Conservation (phyloP, 2,113 vertebrate species). For the Engystomops pustulosus region DNA sequence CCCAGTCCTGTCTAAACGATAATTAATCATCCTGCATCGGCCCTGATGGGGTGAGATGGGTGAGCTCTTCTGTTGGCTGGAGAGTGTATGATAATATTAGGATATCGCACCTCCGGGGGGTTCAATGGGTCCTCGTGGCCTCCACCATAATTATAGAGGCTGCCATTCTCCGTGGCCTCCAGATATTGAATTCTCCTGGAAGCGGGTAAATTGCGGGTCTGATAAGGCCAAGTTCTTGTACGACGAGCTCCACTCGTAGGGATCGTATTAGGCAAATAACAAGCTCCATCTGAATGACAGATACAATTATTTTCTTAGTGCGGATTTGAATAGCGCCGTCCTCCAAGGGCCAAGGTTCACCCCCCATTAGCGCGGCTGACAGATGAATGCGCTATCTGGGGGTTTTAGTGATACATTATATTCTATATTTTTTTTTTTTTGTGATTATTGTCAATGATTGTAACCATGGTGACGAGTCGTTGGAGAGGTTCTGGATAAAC, state of each 20-base stretch:
- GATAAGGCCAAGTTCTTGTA: slow-evolving; percentile 75
- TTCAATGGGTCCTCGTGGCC: slow-evolving; percentile 66
- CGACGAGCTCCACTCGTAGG: slow-evolving; percentile 72
- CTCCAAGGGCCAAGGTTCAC: slow-evolving; percentile 72
- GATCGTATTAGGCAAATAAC: slow-evolving; percentile 78
- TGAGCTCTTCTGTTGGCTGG: slow-evolving; percentile 58
- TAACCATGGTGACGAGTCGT: slow-evolving; percentile 76
- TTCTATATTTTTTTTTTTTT: slow-evolving; percentile 35
- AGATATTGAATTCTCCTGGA: slow-evolving; percentile 73
- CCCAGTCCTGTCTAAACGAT: slow-evolving; percentile 64
- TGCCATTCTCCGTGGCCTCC: slow-evolving; percentile 65
- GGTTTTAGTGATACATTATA: slow-evolving; percentile 62
- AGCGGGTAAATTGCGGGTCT: slow-evolving; percentile 74
- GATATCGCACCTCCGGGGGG: slow-evolving; percentile 62
- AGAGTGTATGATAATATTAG: slow-evolving; percentile 63
- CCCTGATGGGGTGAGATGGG: slow-evolving; percentile 67
- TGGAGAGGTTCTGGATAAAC: slow-evolving; percentile 60
- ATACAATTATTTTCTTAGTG: slow-evolving; percentile 78
- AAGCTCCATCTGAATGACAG: slow-evolving; percentile 76
- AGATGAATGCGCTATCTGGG: slow-evolving; percentile 67
- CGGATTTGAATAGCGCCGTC: slow-evolving; percentile 75
- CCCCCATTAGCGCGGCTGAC: slow-evolving; percentile 72
- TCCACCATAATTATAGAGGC: slow-evolving; percentile 73
- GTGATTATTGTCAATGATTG: slow-evolving; percentile 62
- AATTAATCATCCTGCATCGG: slow-evolving; percentile 71